Evolutionary conservation across 2,888 invertebrate genomes (phyloP), one percentile per base, ranked within the genome.

Genomic region (Volucella bombylans): DNA sequence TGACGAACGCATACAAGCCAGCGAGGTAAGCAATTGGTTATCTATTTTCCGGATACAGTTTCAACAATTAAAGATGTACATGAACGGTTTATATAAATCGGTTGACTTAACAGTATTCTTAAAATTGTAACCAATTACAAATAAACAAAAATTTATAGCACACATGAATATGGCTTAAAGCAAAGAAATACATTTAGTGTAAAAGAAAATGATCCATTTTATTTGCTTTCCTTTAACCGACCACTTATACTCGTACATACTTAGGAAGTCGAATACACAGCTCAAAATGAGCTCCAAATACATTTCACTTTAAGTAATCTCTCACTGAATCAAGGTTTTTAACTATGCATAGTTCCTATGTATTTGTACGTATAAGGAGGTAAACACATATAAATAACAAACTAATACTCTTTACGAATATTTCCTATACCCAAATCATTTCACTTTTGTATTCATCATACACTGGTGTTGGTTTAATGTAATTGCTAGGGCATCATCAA

Each of bases 401-500:
- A 65, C 54, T 54, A 62, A 47, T 57, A 62, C 49, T 76, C 69
- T 23, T 45, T 14, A 47, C 50, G 47, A 65, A 82, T 65, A 73
- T 72, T 72, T 72, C 72, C 62, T 50, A 78, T 59, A 83, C 59
- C 59, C 69, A 79, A 80, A 61, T 74, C 69, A 74, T 80, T 83
- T 83, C 71, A 80, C 74, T 81, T 54, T 54, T 72, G 74, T 61
- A 54, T 47, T 67, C 71, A 62, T 76, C 80, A 55, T 76, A 52
- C 80, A 65, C 59, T 79, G 71, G 74, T 76, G 76, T 69, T 83
- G 83, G 79, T 83, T 76, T 71, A 83, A 83, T 76, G 83, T 80
- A 62, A 85, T 85, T 80, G 67, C 71, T 83, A 76, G 81, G 85
- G 71, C 85, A 81, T 85, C 83, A 85, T 80, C 85, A 85, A 81